Conservation (phyloP, 2,888 invertebrate genomes). For the Homarus gammarus region DNA sequence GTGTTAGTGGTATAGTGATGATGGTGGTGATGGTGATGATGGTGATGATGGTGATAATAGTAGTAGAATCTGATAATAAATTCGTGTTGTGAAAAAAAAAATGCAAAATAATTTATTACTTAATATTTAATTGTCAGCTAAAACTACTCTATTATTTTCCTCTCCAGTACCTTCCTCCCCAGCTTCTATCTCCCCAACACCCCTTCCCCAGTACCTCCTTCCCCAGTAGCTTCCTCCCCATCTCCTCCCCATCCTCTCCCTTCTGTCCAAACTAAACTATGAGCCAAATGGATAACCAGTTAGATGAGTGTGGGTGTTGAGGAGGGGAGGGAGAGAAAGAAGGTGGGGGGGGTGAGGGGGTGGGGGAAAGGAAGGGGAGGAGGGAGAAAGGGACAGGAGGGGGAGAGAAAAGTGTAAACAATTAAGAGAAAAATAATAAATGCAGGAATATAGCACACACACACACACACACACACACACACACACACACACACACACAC, state of each 20-base stretch:
- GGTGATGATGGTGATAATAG: too few species aligned
- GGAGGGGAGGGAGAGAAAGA: neutral
- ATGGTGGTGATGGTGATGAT: too few species aligned
- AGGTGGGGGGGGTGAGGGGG: neutral
- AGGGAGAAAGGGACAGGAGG: conserved; percentile 19
- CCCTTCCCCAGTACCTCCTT: too few species aligned
- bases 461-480: conserved; percentile 31
- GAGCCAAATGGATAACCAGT: conserved; percentile 1
- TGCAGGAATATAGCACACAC: conserved; percentile 3
- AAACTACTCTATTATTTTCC: too few species aligned
- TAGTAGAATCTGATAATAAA: too few species aligned
- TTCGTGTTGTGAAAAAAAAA: too few species aligned
- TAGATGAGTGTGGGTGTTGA: neutral
- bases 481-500: conserved; percentile 36
- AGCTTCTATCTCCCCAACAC: too few species aligned
- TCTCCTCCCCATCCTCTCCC: neutral
- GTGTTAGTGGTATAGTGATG: too few species aligned
- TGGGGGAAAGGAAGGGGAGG: conserved; percentile 19
- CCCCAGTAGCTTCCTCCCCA: neutral
- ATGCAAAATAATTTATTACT: too few species aligned
- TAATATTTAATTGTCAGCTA: too few species aligned
- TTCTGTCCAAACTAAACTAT: neutral
- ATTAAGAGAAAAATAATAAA: neutral
- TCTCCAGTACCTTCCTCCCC: too few species aligned
- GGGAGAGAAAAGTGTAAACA: neutral